phyloP scores from a whole-genome alignment of 2,888 invertebrate species.

The Beris chalybata region DNA sequence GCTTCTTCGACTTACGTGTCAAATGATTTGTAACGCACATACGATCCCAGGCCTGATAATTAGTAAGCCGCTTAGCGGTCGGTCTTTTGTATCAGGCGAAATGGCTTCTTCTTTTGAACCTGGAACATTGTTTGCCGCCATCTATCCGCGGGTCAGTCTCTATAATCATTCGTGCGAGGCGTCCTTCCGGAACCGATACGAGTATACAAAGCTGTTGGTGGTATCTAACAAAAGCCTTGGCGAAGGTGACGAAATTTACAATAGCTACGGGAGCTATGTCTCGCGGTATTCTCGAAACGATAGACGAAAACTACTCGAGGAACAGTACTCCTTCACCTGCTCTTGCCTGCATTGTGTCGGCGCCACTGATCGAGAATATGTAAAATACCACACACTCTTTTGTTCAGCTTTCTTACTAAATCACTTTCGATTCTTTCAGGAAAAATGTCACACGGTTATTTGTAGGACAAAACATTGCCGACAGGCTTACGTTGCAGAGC shows the following conservation, averaged over 20 bases:
- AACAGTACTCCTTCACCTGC: slow-evolving; percentile 81
- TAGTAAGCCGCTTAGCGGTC: neutral
- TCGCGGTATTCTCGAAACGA: slow-evolving; percentile 63
- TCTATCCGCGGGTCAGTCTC: slow-evolving; percentile 84
- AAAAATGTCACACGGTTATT: slow-evolving; percentile 13
- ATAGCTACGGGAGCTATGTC: slow-evolving; percentile 83
- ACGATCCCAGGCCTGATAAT: slow-evolving; percentile 56
- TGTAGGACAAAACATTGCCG: slow-evolving; percentile 17
- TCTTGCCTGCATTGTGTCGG: slow-evolving; percentile 68
- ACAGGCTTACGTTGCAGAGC: neutral
- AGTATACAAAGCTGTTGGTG: slow-evolving; percentile 70
- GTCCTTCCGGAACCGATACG: slow-evolving; percentile 75
- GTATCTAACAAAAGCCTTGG: slow-evolving; percentile 67
- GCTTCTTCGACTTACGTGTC: slow-evolving; percentile 75
- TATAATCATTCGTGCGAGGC: slow-evolving; percentile 94
- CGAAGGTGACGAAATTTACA: slow-evolving; percentile 72
- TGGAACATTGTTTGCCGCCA: slow-evolving; percentile 70
- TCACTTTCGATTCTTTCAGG: slow-evolving; percentile 7
- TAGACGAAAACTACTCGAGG: slow-evolving; percentile 64
- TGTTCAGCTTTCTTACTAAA: neutral
- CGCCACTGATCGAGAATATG: slow-evolving; percentile 44
- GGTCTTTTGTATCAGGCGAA: slow-evolving; percentile 41
- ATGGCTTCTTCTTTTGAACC: slow-evolving; percentile 48
- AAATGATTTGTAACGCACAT: slow-evolving; percentile 76
- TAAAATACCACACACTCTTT: slow-evolving; percentile 35